Percentiles rank a stretch among this genome's conserved stretches.
These are phyloP conservation scores for Aporophyla nigra DNA, from an alignment of 2,888 invertebrate species.

Conservation along the genomic window DNA sequence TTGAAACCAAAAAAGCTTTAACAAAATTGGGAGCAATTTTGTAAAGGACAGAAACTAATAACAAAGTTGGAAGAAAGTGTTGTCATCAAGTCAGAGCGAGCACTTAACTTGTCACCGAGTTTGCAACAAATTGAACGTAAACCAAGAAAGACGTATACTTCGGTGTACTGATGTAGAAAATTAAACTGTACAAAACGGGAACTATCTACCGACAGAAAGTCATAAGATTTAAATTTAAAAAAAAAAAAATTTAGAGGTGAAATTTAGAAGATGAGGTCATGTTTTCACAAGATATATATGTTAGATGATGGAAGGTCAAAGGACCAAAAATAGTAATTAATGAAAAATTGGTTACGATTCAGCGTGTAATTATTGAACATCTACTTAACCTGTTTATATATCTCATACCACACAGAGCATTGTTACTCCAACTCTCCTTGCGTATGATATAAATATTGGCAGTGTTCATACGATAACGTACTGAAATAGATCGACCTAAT, in stretches of 20 bases:
- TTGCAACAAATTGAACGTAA: conserved; percentile 43
- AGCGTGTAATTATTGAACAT: conserved; percentile 5
- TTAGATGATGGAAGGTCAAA: background rate
- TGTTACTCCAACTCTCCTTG: conserved; percentile 59
- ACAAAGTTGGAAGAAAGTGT: conserved; percentile 27
- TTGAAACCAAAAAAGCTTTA: background rate
- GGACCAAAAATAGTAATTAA: background rate
- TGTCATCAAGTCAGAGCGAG: conserved; percentile 39
- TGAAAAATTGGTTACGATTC: background rate
- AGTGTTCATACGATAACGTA: conserved; percentile 78
- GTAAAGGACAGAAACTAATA: conserved; percentile 21
- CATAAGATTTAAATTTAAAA: conserved; percentile 17
- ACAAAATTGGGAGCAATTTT: too few species aligned
- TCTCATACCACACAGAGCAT: conserved; percentile 16
- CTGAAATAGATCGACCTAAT: conserved; percentile 87
- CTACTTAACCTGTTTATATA: background rate
- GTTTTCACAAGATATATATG: background rate
- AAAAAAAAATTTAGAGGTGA: background rate
- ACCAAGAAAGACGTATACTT: conserved; percentile 41
- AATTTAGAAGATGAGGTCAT: conserved; percentile 26
- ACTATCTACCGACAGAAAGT: conserved; percentile 33
- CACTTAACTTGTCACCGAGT: conserved; percentile 38
- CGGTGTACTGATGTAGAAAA: conserved; percentile 34
- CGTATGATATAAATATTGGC: conserved; percentile 79
- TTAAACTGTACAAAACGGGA: conserved; percentile 40